Evolutionary conservation across 2,888 invertebrate species (phyloP), one percentile per base, ranked within the genome.

Genomic region (Agrilus cyanescens): DNA sequence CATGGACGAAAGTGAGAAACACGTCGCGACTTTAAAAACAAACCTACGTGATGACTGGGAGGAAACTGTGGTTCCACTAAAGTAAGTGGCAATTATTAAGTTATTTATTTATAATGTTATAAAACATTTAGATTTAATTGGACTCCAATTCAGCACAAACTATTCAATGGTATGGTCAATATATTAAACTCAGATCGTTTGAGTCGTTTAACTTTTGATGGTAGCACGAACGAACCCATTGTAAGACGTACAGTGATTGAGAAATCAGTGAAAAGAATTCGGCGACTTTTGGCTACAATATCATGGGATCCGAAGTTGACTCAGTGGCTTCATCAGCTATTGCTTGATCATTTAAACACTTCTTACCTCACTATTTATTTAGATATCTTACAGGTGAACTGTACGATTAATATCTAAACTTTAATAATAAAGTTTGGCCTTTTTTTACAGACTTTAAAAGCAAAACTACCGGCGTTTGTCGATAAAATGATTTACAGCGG

Each of bases 321-420:
- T 0, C 83, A 85, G 51, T 89, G 89, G 89, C 61, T 89, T 29
- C 87, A 89, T 62, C 68, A 73, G 33, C 61, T 82, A 8, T 61
- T 88, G 6, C 71, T 85, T 51, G 84, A 86, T 47, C 68, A 76
- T 54, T 64, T 86, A 36, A 78, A 75, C 38, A 70, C 73, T 13
- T 70, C 73, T 4, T 81, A 82, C 58, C 70, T 87, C 51, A 75
- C 78, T 1, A 76, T 78, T 6, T 88, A 88, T 63, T 68, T 87
- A 13, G 86, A 88, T 56, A 80, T 85, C 38, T 63, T 88, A 50
- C 86, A 86, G 69, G 82, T 78, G 59, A 52, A 47, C 46, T 41
- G 5, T 38, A 18, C 31, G 16, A 12, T 32, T 10, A 33, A 30
- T 15, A 29, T 35, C 10, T 38, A 12, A 15, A 18, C 7, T 29